Percentiles rank a stretch among this genome's conserved stretches.
phyloP scores from a whole-genome alignment of 1,140 invertebrate genomes.

The Leptonema lineaticorne region DNA sequence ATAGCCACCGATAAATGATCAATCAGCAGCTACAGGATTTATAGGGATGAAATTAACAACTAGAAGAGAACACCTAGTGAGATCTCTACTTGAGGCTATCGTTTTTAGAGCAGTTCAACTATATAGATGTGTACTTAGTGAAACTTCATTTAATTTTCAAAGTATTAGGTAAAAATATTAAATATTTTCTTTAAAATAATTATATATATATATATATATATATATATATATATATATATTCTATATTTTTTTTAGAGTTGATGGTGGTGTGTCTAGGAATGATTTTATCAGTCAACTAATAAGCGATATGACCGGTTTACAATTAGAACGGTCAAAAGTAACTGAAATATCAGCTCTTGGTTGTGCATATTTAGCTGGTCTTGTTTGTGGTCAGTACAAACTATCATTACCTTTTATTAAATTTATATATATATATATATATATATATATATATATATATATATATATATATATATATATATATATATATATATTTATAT shows the following conservation, averaged over 20 bases:
- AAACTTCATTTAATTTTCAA: conserved; percentile 63
- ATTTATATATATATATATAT: too few species aligned
- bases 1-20: conserved; percentile 87
- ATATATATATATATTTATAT: too few species aligned
- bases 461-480: too few species aligned
- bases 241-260: conserved; percentile 61
- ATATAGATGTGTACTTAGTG: conserved; percentile 66
- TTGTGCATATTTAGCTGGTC: conserved; percentile 77
- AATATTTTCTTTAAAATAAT: neutral
- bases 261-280: conserved; percentile 92
- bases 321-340: conserved; percentile 68
- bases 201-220: neutral
- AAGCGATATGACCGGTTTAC: conserved; percentile 73
- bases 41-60: conserved; percentile 82
- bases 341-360: conserved; percentile 79
- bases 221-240: neutral
- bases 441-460: too few species aligned
- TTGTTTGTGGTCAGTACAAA: conserved; percentile 68
- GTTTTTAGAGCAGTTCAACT: conserved; percentile 81
- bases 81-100: conserved; percentile 84
- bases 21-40: conserved; percentile 77
- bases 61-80: conserved; percentile 73
- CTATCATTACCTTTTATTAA: too few species aligned
- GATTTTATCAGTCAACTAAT: conserved; percentile 88
- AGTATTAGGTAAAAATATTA: conserved; percentile 59